Base-by-base conservation (phyloP, 2,113 vertebrate species). In the Salminus brasiliensis region DNA sequence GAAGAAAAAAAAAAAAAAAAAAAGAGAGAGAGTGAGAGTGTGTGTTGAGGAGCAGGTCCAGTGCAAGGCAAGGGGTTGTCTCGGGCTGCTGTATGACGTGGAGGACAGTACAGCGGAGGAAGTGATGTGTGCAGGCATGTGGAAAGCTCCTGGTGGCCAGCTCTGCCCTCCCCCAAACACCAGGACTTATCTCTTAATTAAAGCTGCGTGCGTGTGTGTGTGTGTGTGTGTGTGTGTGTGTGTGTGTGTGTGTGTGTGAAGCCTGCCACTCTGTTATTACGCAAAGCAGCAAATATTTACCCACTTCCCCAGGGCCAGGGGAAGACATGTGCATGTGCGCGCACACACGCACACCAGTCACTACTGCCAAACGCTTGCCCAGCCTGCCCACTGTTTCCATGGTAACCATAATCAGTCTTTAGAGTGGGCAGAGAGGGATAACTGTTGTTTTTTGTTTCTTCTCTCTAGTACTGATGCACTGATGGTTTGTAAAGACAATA, bases 371-470 rank as follows among this genome's bases (percentile, higher is more conserved):
- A 77, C 85, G 83, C 81, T 63, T 73, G 87, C 78, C 84, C 87
- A 89, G 85, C 65, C 82, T 72, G 83, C 84, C 84, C 81, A 84
- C 87, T 88, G 92, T 93, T 91, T 80, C 92, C 86, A 92, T 91
- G 87, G 90, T 71, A 88, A 93, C 91, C 69, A 81, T 80, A 73
- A 72, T 86, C 67, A 82, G 81, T 83, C 86, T 29, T 70, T 49
- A 77, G 75, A 79, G 76, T 80, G 83, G 86, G 86, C 76, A 72
- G 36, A 74, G 23, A 76, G 45, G 65, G 73, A 43, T 32, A 73
- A 63, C 49, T 71, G 74, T 70, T 72, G 76, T 78, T 41, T 65
- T 74, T 77, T 72, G 76, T 75, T 55, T 55, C 25, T 11, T n/a
- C 6, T 5, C 21, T 87, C 83, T 63, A 82, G 82, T 83, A 73